phyloP scores from a whole-genome alignment of 2,113 vertebrate genomes.

The Pelobates fuscus region DNA sequence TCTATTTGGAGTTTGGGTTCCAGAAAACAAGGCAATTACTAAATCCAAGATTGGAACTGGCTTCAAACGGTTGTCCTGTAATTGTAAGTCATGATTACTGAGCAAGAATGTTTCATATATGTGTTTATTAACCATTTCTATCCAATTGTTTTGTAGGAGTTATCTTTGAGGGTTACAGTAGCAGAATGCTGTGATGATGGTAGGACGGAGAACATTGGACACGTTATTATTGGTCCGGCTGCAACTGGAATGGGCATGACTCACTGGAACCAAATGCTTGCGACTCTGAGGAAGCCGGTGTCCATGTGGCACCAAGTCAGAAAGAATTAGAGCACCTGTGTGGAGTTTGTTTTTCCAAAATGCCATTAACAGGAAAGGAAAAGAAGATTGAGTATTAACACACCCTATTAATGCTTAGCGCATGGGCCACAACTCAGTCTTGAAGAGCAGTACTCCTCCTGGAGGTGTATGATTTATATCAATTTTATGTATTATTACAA shows the following conservation, averaged over 20 bases:
- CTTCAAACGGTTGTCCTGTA: too few species aligned
- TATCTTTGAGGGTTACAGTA: constrained; percentile 92
- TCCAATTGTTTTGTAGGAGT: constrained; percentile 79
- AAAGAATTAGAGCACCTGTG: constrained; percentile 69
- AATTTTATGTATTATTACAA: not conserved
- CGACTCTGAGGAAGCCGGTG: constrained; percentile 90
- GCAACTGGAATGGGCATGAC: constrained; percentile 93
- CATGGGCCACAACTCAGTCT: not conserved
- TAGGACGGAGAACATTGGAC: constrained; percentile 86
- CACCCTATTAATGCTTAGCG: not conserved
- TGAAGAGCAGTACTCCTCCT: not conserved
- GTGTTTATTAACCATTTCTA: too few species aligned
- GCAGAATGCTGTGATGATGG: constrained; percentile 88
- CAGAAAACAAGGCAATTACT: too few species aligned
- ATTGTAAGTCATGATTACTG: too few species aligned
- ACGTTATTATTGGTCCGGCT: constrained; percentile 91
- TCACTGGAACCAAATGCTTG: constrained; percentile 99
- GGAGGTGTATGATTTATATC: not conserved
- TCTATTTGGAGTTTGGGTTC: too few species aligned
- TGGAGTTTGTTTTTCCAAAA: not conserved
- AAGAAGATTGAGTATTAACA: not conserved
- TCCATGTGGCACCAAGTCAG: constrained; percentile 96
- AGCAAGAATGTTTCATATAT: too few species aligned
- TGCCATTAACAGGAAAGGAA: not conserved
- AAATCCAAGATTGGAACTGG: too few species aligned